Evolutionary conservation across 2,797 vertebrate species (phyloP).

Genomic region (Varecia variegata): DNA sequence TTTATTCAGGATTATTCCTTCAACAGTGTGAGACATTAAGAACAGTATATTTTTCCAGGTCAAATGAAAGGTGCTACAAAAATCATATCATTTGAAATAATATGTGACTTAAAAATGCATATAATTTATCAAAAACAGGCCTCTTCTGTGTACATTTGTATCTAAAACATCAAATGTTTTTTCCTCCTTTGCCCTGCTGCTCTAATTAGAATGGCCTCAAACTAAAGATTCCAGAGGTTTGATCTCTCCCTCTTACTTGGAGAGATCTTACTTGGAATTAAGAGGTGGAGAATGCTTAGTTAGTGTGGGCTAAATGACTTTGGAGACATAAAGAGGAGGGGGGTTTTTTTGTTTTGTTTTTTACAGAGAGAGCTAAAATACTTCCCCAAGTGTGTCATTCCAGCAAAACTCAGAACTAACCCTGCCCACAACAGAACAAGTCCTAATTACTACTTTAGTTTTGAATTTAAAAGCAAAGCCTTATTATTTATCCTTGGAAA

Average conservation of each 20-base stretch:
- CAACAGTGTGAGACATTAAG: not conserved
- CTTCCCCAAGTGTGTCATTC: not conserved
- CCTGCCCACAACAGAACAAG: not conserved
- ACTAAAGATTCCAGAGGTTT: not conserved
- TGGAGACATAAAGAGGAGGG: not conserved
- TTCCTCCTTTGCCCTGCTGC: not conserved
- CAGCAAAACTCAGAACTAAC: not conserved
- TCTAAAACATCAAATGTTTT: not conserved
- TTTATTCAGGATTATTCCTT: not conserved
- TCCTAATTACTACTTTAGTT: slow-evolving; percentile 15
- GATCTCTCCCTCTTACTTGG: not conserved
- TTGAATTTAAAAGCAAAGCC: slow-evolving; percentile 20
- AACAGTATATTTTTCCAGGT: not conserved
- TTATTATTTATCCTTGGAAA: slow-evolving; percentile 37
- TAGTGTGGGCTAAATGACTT: not conserved
- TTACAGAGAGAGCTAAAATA: not conserved
- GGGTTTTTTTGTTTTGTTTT: not conserved
- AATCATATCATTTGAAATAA: not conserved
- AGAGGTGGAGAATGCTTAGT: not conserved
- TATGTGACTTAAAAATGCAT: not conserved
- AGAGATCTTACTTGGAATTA: not conserved
- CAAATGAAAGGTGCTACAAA: not conserved
- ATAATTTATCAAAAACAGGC: not conserved
- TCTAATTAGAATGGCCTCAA: not conserved
- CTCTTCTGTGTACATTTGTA: not conserved